Evolutionary conservation across 2,797 vertebrate species (phyloP), one percentile per base, ranked within the genome.

Genomic region (Takifugu ocellatus): DNA sequence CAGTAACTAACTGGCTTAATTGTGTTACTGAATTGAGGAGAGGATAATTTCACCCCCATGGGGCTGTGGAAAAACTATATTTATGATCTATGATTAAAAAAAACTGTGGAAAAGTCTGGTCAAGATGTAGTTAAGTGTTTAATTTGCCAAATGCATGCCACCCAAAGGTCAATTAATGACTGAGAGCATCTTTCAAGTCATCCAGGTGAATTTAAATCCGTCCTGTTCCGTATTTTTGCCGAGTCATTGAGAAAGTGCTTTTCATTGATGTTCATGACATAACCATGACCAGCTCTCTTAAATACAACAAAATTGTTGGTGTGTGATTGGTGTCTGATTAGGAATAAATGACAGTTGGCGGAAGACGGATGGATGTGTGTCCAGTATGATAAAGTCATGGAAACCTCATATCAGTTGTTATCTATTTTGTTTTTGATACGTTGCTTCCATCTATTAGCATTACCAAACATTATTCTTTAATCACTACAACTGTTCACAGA

Each of bases 21-120:
- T 71, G 72, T 63, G 67, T 79, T 67, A 54, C 51, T 70, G 51
- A 72, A 78, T 72, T 81, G 56, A 61, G 15, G 45, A 83, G 57
- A 76, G 56, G 67, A 66, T n/a, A 66, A 71, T 79, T 80, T 89
- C 79, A 90, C 91, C 91, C 91, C 89, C 88, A 91, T 91, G 92
- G 92, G 92, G 91, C 83, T 84, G 74, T 87, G 79, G 69, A 81
- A 58, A 60, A 77, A 72, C 54, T 71, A 74, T 90, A 86, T 89
- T 87, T 90, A 88, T 89, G 77, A 85, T 76, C 84, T 62, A 43
- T 45, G 59, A 66, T 50, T 64, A 61, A 43, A 82, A 63, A 78
- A 82, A 77, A 58, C 59, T 6, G 36, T 76, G 60, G 70, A 80
- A 65, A 72, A 54, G 39, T 67, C 83, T 86, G 85, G 79, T 89